Percentiles rank a stretch among this genome's conserved stretches.
phyloP scores from a whole-genome alignment of 2,113 vertebrate species.

The Dasyornis broadbenti region DNA sequence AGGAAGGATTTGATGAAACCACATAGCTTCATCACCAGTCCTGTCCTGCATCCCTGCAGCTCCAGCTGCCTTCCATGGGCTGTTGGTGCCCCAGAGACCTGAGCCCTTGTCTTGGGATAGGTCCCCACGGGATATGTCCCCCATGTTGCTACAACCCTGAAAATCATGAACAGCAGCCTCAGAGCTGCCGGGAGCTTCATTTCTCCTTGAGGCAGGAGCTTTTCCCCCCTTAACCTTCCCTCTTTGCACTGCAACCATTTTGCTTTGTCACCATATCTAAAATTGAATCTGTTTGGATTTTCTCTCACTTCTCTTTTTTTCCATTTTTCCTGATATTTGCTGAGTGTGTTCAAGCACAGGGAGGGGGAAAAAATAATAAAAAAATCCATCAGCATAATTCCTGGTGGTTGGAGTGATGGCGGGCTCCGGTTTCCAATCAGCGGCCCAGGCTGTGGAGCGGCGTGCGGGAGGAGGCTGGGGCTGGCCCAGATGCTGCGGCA shows the following conservation, averaged over 20 bases:
- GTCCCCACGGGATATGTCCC: accelerated
- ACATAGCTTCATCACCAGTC: neutral
- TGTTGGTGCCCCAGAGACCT: neutral
- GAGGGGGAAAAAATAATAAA: neutral
- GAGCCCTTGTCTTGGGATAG: accelerated
- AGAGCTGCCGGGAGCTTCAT: neutral
- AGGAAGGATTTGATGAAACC: neutral
- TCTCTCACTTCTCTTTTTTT: neutral
- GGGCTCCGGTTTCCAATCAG: constrained; percentile 29
- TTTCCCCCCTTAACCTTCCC: neutral
- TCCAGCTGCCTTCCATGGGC: accelerated
- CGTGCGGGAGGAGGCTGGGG: constrained; percentile 28
- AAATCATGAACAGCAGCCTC: neutral
- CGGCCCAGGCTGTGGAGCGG: neutral
- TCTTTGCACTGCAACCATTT: neutral
- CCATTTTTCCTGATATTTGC: neutral
- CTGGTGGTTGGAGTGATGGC: neutral
- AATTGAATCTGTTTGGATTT: constrained; percentile 47
- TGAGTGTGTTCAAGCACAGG: neutral
- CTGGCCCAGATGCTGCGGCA: constrained; percentile 3
- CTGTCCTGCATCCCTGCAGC: neutral
- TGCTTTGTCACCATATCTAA: constrained; percentile 13
- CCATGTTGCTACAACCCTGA: accelerated
- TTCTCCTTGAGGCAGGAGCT: neutral
- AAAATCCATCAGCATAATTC: constrained; percentile 41